Evolutionary conservation across 2,888 invertebrate species (phyloP), one percentile per base, ranked within the genome.

Genomic region (Cryptus viduatorius): DNA sequence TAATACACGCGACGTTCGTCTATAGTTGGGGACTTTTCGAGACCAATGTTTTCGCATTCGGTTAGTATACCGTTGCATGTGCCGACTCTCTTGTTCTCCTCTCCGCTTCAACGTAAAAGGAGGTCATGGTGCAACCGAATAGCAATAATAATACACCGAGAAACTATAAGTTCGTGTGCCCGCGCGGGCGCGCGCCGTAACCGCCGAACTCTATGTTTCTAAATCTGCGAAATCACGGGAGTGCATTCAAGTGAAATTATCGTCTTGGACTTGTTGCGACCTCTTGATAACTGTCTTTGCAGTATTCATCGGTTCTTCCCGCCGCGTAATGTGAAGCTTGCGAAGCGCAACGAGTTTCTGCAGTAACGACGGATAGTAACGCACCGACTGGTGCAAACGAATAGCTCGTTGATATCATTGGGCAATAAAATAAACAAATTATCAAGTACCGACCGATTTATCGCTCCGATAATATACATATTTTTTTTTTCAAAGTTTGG

Each of bases 91-190:
- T 69, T 56, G 46, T 65, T 19, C 82, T 76, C 50, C 82, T 72
- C 67, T 72, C 67, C 79, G 72, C 72, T 68, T 61, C 72, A 53
- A 56, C 82, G 91, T 89, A 91, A 91, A 93, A 93, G 91, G 92
- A 92, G 93, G 92, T 93, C 93, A 93, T 92, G 92, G 91, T 92
- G 89, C 91, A 92, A 92, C 90, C 88, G 90, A 93, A 93, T 91
- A 92, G 91, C 89, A 92, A 91, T 93, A 92, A 93, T 92, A 90
- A 92, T 90, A 84, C 88, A 84, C 61, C 85, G 79, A 76, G 88
- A 88, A 90, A 91, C 90, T 90, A 89, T 89, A 90, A 92, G 90
- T 90, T 89, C 86, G 78, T 86, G 87, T 87, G 86, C 59, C 72
- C 79, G 53, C 65, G 87, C 87, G 86, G 87, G 85, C 31, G 61